Conservation (phyloP, 2,888 invertebrate genomes). For the Coleophora deauratella region DNA sequence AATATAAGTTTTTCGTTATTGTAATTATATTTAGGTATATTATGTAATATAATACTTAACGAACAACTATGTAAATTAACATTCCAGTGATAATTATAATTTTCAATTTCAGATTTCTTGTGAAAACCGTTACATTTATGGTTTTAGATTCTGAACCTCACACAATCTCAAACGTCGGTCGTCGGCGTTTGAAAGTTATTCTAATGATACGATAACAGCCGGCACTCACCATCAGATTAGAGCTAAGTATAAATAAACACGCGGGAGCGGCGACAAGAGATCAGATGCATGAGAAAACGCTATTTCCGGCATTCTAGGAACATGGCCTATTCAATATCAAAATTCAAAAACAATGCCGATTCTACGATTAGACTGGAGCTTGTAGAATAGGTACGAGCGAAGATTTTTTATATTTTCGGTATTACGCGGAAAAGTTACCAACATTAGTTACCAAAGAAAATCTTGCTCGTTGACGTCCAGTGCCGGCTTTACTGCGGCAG, state of each 20-base stretch:
- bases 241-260: slow-evolving; percentile 40
- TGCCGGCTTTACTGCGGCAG: no score
- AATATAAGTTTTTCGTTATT: no score
- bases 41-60: no score
- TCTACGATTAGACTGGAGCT: neutral
- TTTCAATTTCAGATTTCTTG: no score
- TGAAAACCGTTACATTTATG: no score
- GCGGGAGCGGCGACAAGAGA: slow-evolving; percentile 44
- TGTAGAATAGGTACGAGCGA: neutral
- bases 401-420: no score
- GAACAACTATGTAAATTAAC: no score
- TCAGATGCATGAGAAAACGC: slow-evolving; percentile 59
- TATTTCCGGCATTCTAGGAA: slow-evolving; percentile 66
- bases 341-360: slow-evolving; percentile 9
- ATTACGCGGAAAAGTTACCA: no score
- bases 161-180: neutral
- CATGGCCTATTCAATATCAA: slow-evolving; percentile 40
- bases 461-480: no score
- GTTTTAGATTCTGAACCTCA: neutral
- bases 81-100: no score
- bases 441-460: no score
- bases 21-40: no score
- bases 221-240: slow-evolving; percentile 42
- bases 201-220: slow-evolving; percentile 31
- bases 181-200: slow-evolving; percentile 21